Evolutionary conservation across 2,888 invertebrate species (phyloP), one percentile per base, ranked within the genome.

Genomic region (Exocentrus adspersus): DNA sequence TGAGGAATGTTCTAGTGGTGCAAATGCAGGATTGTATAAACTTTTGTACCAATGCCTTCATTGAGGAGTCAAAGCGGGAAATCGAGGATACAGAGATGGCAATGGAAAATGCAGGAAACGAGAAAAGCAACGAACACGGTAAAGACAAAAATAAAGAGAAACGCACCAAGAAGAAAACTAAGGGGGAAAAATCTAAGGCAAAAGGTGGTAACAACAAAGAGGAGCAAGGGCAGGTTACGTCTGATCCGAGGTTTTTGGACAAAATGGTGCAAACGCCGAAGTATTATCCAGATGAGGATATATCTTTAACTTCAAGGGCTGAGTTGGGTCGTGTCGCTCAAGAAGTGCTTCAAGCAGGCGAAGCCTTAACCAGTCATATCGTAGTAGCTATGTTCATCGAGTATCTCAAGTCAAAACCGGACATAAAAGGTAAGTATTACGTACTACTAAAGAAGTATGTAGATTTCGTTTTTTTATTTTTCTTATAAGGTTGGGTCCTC

Each of bases 251-350:
- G 10, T 28, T 28, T 3, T 9, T 54, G 9, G 74, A 74, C 16
- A 87, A 88, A 77, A 82, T 84, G 73, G 86, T 86, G 0, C 89
- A 89, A 81, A 89, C 89, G 10, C 88, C 89, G 17, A 85, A 84
- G 76, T 80, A 83, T 2, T 84, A 87, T 68, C 89, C 89, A 1
- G 85, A 85, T 73, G 87, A 87, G 75, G 86, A 87, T 69, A 82
- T 86, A n/a, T 67, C 75, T 0, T 76, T 89, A 28, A 85, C 86
- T 2, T 52, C 77, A 21, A 69, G 84, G 43, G 89, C 87, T 3
- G 83, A 83, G 53, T 77, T 88, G 41, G 89, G 90, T 1, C 84
- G 84, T 77, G 83, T 86, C 74, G 85, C 85, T 1, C 85, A 86
- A 67, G 86, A 88, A 74, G 76, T 83, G 30, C 78, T 90, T 16